Evolutionary conservation across 2,888 invertebrate genomes (phyloP).

Genomic region (Lymantria monacha): DNA sequence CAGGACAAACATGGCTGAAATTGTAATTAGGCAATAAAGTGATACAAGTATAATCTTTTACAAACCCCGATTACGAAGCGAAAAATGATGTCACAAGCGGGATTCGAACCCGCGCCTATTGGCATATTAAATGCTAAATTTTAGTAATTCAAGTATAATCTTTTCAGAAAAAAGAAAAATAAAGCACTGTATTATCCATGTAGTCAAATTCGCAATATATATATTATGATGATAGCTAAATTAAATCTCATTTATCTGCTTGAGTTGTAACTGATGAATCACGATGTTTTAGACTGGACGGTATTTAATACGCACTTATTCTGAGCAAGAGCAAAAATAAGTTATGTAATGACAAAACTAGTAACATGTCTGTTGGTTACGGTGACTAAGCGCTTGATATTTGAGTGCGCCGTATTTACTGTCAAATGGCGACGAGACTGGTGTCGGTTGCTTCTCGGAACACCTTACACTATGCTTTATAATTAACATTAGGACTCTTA

Average conservation of each 20-base stretch:
- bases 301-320: constrained; percentile 31
- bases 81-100: too few species aligned
- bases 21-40: too few species aligned
- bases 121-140: too few species aligned
- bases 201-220: too few species aligned
- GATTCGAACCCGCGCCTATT: too few species aligned
- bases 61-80: too few species aligned
- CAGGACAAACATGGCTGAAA: too few species aligned
- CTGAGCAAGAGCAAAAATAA: constrained; percentile 38
- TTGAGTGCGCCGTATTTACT: constrained; percentile 53
- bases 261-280: constrained; percentile 25
- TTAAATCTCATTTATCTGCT: constrained; percentile 16
- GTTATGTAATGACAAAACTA: constrained; percentile 39
- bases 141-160: too few species aligned
- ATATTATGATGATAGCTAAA: constrained; percentile 13
- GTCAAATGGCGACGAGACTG: constrained; percentile 49
- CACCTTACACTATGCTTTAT: constrained; percentile 30
- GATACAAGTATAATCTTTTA: too few species aligned
- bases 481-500: constrained; percentile 38
- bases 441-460: constrained; percentile 41
- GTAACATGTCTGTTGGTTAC: constrained; percentile 30
- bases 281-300: constrained; percentile 21
- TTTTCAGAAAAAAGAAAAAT: too few species aligned
- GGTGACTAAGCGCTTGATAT: constrained; percentile 68
- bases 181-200: too few species aligned